Conservation (phyloP, 2,113 vertebrate genomes). For the Brevimyrus niger region DNA sequence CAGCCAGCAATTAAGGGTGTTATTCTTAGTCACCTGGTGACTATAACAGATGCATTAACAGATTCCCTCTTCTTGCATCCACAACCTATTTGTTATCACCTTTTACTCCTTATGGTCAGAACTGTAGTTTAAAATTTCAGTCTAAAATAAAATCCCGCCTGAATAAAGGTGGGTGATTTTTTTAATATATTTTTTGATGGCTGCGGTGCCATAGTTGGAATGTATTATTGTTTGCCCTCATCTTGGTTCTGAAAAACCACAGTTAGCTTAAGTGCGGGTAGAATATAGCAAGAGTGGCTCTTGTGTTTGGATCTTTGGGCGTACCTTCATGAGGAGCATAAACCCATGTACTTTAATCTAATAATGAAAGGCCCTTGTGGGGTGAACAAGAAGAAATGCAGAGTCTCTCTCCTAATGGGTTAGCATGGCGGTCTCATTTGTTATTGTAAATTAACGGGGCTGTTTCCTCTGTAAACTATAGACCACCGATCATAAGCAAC, state of each 20-base stretch:
- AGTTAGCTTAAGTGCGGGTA: not conserved
- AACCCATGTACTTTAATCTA: not conserved
- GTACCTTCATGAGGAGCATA: not conserved
- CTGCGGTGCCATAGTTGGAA: not conserved
- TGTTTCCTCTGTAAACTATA: not conserved
- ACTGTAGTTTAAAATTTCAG: not conserved
- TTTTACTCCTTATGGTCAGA: not conserved
- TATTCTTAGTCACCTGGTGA: not conserved
- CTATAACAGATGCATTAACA: not conserved
- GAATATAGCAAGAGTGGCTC: not conserved
- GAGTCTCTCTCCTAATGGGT: not conserved
- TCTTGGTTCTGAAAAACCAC: not conserved
- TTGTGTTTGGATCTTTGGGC: not conserved
- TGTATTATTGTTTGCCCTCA: not conserved
- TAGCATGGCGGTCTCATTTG: not conserved
- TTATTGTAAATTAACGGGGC: not conserved
- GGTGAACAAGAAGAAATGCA: not conserved
- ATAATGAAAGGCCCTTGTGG: not conserved
- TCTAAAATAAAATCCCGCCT: not conserved
- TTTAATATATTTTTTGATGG: not conserved
- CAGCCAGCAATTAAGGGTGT: not conserved
- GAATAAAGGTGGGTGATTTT: not conserved
- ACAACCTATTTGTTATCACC: not conserved
- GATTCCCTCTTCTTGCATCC: not conserved
- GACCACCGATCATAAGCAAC: not conserved